Evolutionary conservation across 2,888 invertebrate genomes (phyloP).

Genomic region (Furcula furcula): DNA sequence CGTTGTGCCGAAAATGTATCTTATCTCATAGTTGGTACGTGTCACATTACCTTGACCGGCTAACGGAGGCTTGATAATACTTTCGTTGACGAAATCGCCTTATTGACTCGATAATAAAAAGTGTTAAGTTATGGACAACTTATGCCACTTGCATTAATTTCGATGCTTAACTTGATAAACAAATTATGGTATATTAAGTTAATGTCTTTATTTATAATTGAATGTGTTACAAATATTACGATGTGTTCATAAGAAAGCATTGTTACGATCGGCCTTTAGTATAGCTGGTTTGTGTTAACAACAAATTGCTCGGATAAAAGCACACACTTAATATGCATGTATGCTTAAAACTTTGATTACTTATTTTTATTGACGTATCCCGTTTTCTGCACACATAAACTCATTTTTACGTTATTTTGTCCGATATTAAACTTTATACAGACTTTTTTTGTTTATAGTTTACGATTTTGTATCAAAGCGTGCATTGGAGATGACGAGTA

Average conservation of each 20-base stretch:
- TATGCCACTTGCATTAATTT: conserved; percentile 81
- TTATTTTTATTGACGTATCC: conserved; percentile 41
- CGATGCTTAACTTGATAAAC: conserved; percentile 81
- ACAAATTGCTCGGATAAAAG: conserved; percentile 62
- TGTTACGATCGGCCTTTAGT: conserved; percentile 65
- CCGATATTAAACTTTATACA: conserved; percentile 36
- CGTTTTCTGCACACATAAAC: conserved; percentile 45
- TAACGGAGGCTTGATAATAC: conserved; percentile 48
- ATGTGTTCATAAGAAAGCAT: conserved; percentile 69
- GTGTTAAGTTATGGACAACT: conserved; percentile 79
- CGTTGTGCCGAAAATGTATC: conserved; percentile 28
- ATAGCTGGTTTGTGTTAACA: conserved; percentile 55
- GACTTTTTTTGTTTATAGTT: no score
- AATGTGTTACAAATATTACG: conserved; percentile 71
- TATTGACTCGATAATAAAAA: conserved; percentile 79
- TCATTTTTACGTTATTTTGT: conserved; percentile 46
- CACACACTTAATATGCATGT: conserved; percentile 32
- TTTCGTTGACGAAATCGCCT: conserved; percentile 75
- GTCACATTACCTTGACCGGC: conserved; percentile 31
- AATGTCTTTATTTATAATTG: conserved; percentile 82
- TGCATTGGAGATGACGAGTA: no score
- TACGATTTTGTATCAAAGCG: no score
- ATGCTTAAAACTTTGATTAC: conserved; percentile 44
- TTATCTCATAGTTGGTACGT: conserved; percentile 36
- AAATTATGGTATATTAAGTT: conserved; percentile 80